Evolutionary conservation across 2,888 invertebrate genomes (phyloP).

Genomic region (Leptarthrus brevirostris): DNA sequence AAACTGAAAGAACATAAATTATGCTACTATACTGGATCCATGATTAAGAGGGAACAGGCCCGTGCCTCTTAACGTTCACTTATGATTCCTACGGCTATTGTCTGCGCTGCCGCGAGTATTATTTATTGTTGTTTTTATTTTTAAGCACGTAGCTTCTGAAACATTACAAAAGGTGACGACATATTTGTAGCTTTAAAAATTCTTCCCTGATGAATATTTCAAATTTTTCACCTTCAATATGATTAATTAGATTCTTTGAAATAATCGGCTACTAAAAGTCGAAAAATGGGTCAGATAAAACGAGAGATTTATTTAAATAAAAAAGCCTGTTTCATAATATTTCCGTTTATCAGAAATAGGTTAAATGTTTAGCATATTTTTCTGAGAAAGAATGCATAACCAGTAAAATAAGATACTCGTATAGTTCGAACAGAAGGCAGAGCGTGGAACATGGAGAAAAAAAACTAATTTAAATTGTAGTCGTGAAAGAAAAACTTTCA

Average conservation of each 20-base stretch:
- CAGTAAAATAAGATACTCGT: too few relatives aligned
- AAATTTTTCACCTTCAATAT: slow-evolving; percentile 28
- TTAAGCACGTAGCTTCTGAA: background rate
- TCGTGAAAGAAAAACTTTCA: too few relatives aligned
- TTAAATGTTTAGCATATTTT: too few relatives aligned
- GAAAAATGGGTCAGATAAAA: background rate
- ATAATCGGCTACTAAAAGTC: background rate
- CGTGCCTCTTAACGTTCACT: too few relatives aligned
- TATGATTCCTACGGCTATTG: background rate
- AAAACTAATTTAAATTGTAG: too few relatives aligned
- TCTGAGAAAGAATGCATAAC: too few relatives aligned
- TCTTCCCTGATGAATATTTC: slow-evolving; percentile 2
- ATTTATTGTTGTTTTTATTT: background rate
- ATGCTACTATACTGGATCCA: background rate
- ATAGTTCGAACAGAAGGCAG: too few relatives aligned
- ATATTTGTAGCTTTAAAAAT: background rate
- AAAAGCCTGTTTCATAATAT: background rate
- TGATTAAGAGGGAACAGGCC: background rate
- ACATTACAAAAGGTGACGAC: slow-evolving; percentile 11
- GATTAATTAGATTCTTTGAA: slow-evolving; percentile 10
- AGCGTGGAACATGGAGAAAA: too few relatives aligned
- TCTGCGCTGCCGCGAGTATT: background rate
- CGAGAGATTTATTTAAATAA: background rate
- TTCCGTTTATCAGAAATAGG: background rate
- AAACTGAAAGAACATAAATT: background rate